Evolutionary conservation across 2,797 vertebrate species (phyloP).

Genomic region (Catamblyrhynchus diadema): DNA sequence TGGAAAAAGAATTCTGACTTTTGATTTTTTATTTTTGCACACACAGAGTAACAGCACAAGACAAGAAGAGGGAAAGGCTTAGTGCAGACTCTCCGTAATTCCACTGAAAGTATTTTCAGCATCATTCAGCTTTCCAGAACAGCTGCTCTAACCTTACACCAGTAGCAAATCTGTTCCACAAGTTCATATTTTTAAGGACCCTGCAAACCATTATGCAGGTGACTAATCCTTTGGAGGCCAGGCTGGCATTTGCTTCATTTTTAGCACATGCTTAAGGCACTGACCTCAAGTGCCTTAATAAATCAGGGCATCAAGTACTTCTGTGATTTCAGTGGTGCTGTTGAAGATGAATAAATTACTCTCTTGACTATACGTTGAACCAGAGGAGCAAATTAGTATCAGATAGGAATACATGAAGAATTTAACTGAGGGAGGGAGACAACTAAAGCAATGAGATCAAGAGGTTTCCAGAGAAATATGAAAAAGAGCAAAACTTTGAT

Average conservation of each 20-base stretch:
- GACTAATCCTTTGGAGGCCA: constrained; percentile 14
- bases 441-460: constrained; percentile 3
- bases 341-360: constrained; percentile 19
- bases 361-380: constrained; percentile 30
- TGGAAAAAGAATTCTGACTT: background rate
- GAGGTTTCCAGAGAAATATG: background rate
- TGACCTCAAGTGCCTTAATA: constrained; percentile 51
- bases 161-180: background rate
- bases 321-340: constrained; percentile 28
- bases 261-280: constrained; percentile 38
- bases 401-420: background rate
- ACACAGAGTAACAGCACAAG: background rate
- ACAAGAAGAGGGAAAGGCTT: background rate
- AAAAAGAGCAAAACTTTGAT: background rate
- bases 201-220: background rate
- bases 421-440: background rate
- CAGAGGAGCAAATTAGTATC: constrained; percentile 33
- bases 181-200: background rate
- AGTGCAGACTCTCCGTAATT: background rate
- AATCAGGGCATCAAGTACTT: constrained; percentile 44
- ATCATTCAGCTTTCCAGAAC: background rate
- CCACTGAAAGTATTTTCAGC: background rate
- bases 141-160: background rate
- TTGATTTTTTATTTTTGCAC: background rate
- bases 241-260: constrained; percentile 23